Base-by-base conservation (phyloP, 2,113 vertebrate genomes). In the Eclectus roratus region DNA sequence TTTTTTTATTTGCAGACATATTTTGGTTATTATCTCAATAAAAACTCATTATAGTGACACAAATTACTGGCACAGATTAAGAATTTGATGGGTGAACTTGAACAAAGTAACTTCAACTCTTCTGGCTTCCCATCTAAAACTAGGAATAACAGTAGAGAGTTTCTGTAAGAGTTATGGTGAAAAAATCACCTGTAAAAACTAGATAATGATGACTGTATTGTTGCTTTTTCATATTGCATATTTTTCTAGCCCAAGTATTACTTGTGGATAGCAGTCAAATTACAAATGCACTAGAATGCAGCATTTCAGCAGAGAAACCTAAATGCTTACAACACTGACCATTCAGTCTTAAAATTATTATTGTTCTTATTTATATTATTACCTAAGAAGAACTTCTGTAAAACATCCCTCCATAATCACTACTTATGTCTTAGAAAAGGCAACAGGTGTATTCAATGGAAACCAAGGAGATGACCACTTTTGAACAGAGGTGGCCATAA, bases 241-340 rank as follows among this genome's bases (percentile, higher is more conserved):
- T 49, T 85, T 89, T 85, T 68, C 19, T 60, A 85, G 41, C 15
- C 9, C 24, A 35, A 33, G 5, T 11, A 6, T 66, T 87, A 29
- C 76, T 71, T 21, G 11, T 80, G 17, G 10, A 4, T 39, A 52
- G 13, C 27, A 65, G 27, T 39, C 35, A 80, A 88, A 47, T 80
- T 77, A 47, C 0, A 0, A 92, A 55, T 29, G 35, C 16, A 33
- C 10, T 21, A 77, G 18, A 37, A 37, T 37, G 37, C 35, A 33
- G 18, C 20, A 33, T 58, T 64, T 66, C 33, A 31, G 14, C 24
- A 72, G 60, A 76, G 49, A 80, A 69, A 58, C 4, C 5, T 11
- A 31, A 6, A 10, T 27, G 24, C 3, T 28, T 56, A 66, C 78
- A 87, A 24, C 10, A 41, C 4, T 35, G 44, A 89, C n/a, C 4